A percentile compares a stretch with the other conserved stretches of the same genome.
Conservation (phyloP, 2,888 invertebrate species). For the Latrodectus hesperus region DNA sequence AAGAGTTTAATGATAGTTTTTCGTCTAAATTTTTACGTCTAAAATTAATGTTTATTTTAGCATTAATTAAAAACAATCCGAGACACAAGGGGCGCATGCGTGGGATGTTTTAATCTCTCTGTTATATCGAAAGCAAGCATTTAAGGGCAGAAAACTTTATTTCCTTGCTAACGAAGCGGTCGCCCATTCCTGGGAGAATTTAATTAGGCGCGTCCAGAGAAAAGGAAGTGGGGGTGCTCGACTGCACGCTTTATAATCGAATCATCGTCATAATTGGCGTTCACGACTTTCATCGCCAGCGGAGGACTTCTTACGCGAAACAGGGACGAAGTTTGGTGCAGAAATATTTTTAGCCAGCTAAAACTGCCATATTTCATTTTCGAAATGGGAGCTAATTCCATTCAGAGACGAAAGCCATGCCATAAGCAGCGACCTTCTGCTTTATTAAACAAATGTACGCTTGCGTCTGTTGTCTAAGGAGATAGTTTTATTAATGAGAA, state of each 20-base stretch:
- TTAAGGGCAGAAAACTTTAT: constrained; percentile 46
- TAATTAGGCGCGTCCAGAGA: constrained; percentile 45
- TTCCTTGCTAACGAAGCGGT: constrained; percentile 57
- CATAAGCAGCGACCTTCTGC: too few relatives aligned
- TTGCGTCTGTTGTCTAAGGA: too few relatives aligned
- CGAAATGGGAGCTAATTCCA: too few relatives aligned
- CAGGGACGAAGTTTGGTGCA: too few relatives aligned
- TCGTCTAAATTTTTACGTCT: not conserved
- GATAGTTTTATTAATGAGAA: too few relatives aligned
- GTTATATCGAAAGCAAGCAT: constrained; percentile 14
- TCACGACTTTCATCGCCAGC: not conserved
- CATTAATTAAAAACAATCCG: not conserved
- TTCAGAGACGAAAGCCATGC: too few relatives aligned
- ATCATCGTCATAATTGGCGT: not conserved
- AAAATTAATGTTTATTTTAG: not conserved
- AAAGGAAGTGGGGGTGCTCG: not conserved
- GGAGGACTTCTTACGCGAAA: not conserved
- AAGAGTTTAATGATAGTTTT: too few relatives aligned
- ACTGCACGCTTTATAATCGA: not conserved
- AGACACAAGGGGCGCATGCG: too few relatives aligned
- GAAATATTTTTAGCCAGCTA: too few relatives aligned
- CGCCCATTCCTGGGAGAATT: constrained; percentile 57
- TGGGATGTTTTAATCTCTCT: not conserved
- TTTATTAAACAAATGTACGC: too few relatives aligned
- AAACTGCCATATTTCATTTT: too few relatives aligned